Evolutionary conservation across 1,140 invertebrate genomes (phyloP).

Genomic region (Chironomus tepperi): DNA sequence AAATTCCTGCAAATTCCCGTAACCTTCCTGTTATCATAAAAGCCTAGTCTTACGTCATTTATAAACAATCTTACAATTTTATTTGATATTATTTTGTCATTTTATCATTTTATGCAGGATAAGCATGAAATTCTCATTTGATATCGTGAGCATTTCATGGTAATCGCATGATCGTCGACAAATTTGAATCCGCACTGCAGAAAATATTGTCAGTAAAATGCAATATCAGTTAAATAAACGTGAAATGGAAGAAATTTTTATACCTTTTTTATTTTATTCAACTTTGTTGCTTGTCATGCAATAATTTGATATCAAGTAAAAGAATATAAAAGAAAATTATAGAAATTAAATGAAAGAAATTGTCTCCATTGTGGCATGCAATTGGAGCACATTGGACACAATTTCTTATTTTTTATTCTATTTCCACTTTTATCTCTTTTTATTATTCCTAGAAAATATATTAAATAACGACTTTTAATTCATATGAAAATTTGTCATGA

Average conservation of each 20-base stretch:
- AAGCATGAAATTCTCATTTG: not conserved
- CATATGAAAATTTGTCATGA: not conserved
- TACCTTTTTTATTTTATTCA: not conserved
- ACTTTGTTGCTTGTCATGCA: not conserved
- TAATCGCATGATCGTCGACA: not conserved
- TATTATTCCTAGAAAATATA: not conserved
- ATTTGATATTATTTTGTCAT: not conserved
- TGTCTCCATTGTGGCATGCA: not conserved
- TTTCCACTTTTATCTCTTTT: constrained; percentile 1
- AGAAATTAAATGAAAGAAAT: too few species aligned
- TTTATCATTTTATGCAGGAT: not conserved
- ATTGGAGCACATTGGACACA: not conserved
- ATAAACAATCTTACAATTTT: too few species aligned
- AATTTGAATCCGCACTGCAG: not conserved
- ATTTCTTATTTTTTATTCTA: not conserved
- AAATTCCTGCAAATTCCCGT: too few species aligned
- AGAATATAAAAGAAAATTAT: not conserved
- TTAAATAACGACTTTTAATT: not conserved
- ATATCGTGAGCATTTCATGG: not conserved
- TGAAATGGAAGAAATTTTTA: not conserved
- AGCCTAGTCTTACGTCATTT: not conserved
- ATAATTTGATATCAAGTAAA: not conserved
- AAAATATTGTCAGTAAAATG: not conserved
- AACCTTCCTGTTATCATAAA: not conserved
- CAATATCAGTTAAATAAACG: not conserved